Evolutionary conservation across 2,113 vertebrate species (phyloP).

Genomic region (Proteles cristata): DNA sequence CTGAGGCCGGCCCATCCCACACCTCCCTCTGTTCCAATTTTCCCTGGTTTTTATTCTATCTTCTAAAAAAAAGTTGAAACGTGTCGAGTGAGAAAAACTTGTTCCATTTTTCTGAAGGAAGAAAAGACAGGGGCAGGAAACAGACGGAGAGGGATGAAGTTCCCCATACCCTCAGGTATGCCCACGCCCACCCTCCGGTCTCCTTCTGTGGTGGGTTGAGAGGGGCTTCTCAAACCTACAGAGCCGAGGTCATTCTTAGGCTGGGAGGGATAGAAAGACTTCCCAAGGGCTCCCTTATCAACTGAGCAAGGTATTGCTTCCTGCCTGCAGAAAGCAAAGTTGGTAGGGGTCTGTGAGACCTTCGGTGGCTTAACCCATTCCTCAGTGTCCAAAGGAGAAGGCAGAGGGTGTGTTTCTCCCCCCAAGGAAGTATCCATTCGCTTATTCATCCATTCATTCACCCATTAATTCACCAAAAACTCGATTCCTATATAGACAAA

Average conservation of each 20-base stretch:
- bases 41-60: slow-evolving; percentile 78
- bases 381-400: neutral
- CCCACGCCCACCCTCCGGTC: neutral
- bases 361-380: neutral
- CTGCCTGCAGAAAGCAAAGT: neutral
- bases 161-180: neutral
- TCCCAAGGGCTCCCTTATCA: neutral
- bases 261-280: neutral
- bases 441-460: neutral
- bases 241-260: neutral
- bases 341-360: neutral
- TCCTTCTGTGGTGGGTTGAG: neutral
- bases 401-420: neutral
- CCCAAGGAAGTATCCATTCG: neutral
- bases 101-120: slow-evolving; percentile 80
- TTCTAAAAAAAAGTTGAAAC: slow-evolving; percentile 82
- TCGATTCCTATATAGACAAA: slow-evolving; percentile 2
- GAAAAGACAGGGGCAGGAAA: slow-evolving; percentile 59
- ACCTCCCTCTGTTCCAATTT: slow-evolving; percentile 80
- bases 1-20: slow-evolving; percentile 70
- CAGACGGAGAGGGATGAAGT: neutral
- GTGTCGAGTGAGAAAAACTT: slow-evolving; percentile 81
- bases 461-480: slow-evolving; percentile 6
- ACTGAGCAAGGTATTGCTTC: neutral
- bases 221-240: neutral